These are phyloP conservation scores for Pangasianodon gigas DNA, from an alignment of 2,113 vertebrate species.

Conservation along the genomic window DNA sequence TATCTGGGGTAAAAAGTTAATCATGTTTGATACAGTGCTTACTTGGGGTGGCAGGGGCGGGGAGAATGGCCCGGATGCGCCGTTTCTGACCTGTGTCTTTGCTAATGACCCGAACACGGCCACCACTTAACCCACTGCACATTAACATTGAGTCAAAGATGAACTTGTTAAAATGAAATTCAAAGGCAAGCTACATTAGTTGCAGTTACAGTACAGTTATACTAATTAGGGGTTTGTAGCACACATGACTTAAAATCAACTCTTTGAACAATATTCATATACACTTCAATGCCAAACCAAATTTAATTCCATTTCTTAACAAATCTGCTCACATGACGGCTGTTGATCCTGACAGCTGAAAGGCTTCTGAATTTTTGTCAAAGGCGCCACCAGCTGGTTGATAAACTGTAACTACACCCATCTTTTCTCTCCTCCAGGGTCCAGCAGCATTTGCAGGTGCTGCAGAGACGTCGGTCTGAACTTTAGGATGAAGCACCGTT, in stretches of 20 bases:
- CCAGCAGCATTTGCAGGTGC: neutral
- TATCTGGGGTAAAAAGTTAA: neutral
- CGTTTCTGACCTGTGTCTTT: slow-evolving; percentile 76
- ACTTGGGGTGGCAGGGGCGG: slow-evolving; percentile 77
- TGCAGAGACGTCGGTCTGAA: neutral
- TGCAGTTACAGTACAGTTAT: neutral
- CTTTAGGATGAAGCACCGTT: neutral
- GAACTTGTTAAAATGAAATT: neutral
- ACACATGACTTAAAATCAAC: neutral
- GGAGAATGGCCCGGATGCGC: slow-evolving; percentile 88
- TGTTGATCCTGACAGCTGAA: slow-evolving; percentile 25
- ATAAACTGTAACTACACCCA: neutral
- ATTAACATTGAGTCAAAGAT: neutral
- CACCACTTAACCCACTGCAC: slow-evolving; percentile 25
- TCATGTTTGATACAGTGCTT: slow-evolving; percentile 40
- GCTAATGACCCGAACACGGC: slow-evolving; percentile 1
- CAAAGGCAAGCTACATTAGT: neutral
- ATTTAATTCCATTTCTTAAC: neutral
- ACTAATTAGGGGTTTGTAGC: too few relatives aligned
- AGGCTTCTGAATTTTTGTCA: neutral
- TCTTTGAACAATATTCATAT: neutral
- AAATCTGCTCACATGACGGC: slow-evolving; percentile 38
- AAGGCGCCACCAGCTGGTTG: slow-evolving; percentile 3
- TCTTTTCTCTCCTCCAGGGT: neutral
- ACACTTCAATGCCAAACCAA: neutral